These are phyloP conservation scores for Ferrisia virgata DNA, from an alignment of 2,888 invertebrate species.

Conservation along the genomic window DNA sequence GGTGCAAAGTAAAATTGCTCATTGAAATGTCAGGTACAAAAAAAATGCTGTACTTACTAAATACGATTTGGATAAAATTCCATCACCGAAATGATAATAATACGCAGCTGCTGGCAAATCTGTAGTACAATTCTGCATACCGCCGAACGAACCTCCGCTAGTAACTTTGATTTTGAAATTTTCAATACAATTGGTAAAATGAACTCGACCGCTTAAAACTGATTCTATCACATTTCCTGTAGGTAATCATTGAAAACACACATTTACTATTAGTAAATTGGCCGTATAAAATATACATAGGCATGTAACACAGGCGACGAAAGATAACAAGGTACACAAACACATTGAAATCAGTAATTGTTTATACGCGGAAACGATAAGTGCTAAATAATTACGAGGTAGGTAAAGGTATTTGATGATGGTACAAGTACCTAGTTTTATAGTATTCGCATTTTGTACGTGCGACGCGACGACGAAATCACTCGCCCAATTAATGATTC, in stretches of 20 bases:
- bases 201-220: conserved; percentile 70
- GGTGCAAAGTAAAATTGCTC: too few relatives aligned
- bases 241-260: background rate
- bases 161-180: conserved; percentile 42
- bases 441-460: background rate
- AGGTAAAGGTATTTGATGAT: background rate
- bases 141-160: background rate
- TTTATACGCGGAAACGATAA: background rate
- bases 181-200: conserved; percentile 9
- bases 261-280: background rate
- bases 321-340: background rate
- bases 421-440: background rate
- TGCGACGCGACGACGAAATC: background rate
- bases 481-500: background rate
- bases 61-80: conserved; percentile 35
- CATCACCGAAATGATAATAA: conserved; percentile 43
- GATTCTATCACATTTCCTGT: conserved; percentile 83
- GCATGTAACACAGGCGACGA: background rate
- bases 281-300: background rate
- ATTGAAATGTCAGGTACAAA: too few relatives aligned
- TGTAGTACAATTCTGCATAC: background rate
- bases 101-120: conserved; percentile 33
- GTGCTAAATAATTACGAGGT: background rate
- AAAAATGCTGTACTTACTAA: conserved; percentile 35
- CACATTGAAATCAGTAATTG: too few relatives aligned